These are phyloP conservation scores for Heliconius cydno DNA, from an alignment of 2,888 invertebrate species.

Conservation along the genomic window DNA sequence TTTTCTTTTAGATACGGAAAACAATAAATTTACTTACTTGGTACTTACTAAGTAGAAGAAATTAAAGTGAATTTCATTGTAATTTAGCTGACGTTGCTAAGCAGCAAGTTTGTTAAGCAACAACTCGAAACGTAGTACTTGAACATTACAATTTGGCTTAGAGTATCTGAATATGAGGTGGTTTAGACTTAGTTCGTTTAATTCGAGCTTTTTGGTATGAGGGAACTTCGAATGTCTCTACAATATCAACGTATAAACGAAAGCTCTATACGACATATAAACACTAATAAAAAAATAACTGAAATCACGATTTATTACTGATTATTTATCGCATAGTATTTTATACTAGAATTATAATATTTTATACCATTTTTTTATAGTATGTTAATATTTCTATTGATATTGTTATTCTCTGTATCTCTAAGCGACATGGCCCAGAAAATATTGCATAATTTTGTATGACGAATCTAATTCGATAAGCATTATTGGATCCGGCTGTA, in stretches of 20 bases:
- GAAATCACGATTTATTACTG: too few relatives aligned
- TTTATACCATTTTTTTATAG: neutral
- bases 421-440: neutral
- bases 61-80: too few relatives aligned
- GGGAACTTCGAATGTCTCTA: neutral
- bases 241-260: too few relatives aligned
- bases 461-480: conserved; percentile 2
- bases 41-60: too few relatives aligned
- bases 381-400: neutral
- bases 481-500: neutral
- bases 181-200: conserved; percentile 2
- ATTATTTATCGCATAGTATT: too few relatives aligned
- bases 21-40: too few relatives aligned
- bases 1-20: too few relatives aligned
- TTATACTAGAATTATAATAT: too few relatives aligned
- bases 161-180: conserved; percentile 6
- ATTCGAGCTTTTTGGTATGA: neutral
- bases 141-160: conserved; percentile 11
- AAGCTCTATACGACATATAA: too few relatives aligned
- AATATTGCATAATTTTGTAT: neutral
- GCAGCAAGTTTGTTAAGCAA: too few relatives aligned
- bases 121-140: conserved; percentile 6
- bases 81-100: too few relatives aligned
- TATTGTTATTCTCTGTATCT: neutral
- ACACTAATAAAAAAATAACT: too few relatives aligned